Evolutionary conservation across 2,797 vertebrate genomes (phyloP).

Genomic region (Sebastes reedi): DNA sequence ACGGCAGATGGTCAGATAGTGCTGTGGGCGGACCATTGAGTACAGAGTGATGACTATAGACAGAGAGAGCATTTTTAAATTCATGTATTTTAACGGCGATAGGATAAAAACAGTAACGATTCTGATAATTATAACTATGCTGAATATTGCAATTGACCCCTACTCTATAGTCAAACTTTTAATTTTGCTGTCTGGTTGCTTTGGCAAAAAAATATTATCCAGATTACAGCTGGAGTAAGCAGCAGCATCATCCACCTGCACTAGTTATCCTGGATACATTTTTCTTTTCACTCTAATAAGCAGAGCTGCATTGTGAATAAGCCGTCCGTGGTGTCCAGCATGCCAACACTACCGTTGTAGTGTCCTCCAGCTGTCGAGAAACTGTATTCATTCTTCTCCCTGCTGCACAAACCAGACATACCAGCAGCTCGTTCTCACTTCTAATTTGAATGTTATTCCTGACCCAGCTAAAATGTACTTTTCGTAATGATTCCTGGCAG

Average conservation of each 20-base stretch:
- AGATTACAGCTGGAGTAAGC: background rate
- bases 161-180: background rate
- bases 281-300: background rate
- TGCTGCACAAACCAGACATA: background rate
- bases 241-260: background rate
- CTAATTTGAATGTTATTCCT: background rate
- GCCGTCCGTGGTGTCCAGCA: background rate
- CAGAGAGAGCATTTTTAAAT: too few relatives aligned
- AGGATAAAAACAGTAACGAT: background rate
- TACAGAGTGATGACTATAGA: background rate
- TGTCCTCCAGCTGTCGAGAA: background rate
- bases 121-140: background rate
- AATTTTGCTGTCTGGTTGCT: background rate
- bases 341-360: background rate
- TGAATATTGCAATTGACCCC: background rate
- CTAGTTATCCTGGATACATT: background rate
- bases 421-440: background rate
- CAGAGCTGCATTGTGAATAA: background rate
- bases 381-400: background rate
- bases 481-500: slow-evolving; percentile 12
- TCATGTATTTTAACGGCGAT: background rate
- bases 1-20: background rate
- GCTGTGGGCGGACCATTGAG: background rate
- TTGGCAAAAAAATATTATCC: background rate
- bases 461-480: background rate